These are phyloP conservation scores for Myotis lucifugus DNA, from an alignment of 2,113 vertebrate species.

Conservation along the genomic window DNA sequence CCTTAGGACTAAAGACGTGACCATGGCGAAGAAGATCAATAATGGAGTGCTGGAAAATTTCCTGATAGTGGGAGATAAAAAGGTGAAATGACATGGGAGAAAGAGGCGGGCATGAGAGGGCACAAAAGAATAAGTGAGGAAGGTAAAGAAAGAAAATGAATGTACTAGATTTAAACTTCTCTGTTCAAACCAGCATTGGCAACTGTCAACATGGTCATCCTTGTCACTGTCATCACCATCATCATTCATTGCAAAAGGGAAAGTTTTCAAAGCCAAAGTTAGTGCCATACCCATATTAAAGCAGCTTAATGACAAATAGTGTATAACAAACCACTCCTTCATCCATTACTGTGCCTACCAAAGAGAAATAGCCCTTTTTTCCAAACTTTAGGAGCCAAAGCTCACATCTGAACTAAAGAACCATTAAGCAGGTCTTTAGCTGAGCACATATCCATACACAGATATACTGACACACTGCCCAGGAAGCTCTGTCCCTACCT, in stretches of 20 bases:
- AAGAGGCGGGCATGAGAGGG: not conserved
- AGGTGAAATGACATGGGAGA: not conserved
- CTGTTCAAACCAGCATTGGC: not conserved
- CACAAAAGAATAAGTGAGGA: not conserved
- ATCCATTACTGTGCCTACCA: not conserved
- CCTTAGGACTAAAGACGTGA: conserved; percentile 61
- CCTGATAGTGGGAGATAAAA: not conserved
- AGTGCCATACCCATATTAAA: not conserved
- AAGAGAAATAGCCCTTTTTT: not conserved
- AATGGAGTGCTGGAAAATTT: conserved; percentile 48
- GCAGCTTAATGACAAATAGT: not conserved
- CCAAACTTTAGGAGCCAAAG: not conserved
- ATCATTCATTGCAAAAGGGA: not conserved
- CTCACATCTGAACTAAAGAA: not conserved
- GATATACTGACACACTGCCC: not conserved
- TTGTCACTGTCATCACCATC: fast-evolving
- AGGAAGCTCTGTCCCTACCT: fast-evolving
- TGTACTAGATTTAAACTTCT: not conserved
- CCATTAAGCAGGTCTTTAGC: not conserved
- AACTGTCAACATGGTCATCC: not conserved
- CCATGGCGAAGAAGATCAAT: conserved; percentile 64
- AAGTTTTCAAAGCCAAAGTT: not conserved
- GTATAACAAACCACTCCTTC: not conserved
- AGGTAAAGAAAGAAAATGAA: not conserved
- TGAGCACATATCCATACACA: not conserved